These are phyloP conservation scores for Cyclopterus lumpus DNA, from an alignment of 2,797 vertebrate species.

Conservation along the genomic window DNA sequence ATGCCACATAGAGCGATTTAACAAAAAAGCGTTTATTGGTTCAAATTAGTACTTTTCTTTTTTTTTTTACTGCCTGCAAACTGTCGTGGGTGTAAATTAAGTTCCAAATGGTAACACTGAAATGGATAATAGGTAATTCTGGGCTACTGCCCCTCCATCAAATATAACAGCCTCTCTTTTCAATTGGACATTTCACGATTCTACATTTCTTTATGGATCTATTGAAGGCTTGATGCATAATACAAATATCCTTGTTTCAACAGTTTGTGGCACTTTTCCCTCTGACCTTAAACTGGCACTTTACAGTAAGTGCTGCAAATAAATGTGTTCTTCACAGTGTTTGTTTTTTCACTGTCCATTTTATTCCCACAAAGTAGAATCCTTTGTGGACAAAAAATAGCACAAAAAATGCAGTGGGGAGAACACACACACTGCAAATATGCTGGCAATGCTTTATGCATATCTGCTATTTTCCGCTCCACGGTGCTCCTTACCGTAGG, in stretches of 20 bases:
- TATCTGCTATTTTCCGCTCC: not conserved
- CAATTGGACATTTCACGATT: not conserved
- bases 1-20: not conserved
- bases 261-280: not conserved
- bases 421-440: not conserved
- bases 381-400: not conserved
- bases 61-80: not conserved
- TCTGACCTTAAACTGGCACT: not conserved
- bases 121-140: not conserved
- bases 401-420: not conserved
- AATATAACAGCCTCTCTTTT: not conserved
- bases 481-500: conserved; percentile 85
- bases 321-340: not conserved
- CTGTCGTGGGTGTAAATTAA: conserved; percentile 7
- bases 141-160: not conserved
- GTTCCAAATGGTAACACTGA: not conserved
- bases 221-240: not conserved
- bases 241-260: not conserved
- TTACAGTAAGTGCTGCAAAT: not conserved
- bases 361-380: not conserved
- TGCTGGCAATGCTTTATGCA: not conserved
- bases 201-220: not conserved
- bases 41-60: not conserved
- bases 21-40: conserved; percentile 1
- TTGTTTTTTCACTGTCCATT: not conserved